These are phyloP conservation scores for Pluvialis apricaria DNA, from an alignment of 2,113 vertebrate species.

Conservation along the genomic window DNA sequence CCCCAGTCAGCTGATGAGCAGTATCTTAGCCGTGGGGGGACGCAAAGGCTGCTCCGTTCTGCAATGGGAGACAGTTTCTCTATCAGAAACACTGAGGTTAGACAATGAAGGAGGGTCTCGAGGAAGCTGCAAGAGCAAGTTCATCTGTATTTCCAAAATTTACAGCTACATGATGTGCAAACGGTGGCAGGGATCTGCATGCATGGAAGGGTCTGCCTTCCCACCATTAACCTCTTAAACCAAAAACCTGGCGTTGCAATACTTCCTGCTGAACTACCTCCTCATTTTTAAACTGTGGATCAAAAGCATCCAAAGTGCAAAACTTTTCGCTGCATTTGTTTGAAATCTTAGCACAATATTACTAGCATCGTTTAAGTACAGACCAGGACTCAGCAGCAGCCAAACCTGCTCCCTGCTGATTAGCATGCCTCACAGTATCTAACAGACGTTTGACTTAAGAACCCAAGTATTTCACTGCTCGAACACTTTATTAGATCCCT, in stretches of 20 bases:
- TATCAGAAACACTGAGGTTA: not conserved
- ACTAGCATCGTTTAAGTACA: not conserved
- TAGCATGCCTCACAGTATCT: not conserved
- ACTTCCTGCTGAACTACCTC: not conserved
- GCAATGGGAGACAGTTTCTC: not conserved
- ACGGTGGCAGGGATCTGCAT: not conserved
- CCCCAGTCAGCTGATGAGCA: constrained; percentile 18
- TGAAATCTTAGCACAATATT: not conserved
- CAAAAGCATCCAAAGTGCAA: not conserved
- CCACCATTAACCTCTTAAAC: not conserved
- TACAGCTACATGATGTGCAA: not conserved
- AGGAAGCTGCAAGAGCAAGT: not conserved
- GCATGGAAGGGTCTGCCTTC: not conserved
- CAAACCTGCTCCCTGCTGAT: not conserved
- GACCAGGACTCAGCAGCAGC: not conserved
- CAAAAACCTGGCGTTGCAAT: not conserved
- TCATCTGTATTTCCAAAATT: not conserved
- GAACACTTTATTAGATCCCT: constrained; percentile 11
- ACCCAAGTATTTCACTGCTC: not conserved
- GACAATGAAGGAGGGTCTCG: not conserved
- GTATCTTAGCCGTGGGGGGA: not conserved
- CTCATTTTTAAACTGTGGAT: not conserved
- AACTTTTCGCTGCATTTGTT: not conserved
- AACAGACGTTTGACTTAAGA: not conserved
- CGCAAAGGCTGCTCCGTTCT: not conserved